Base-by-base conservation (phyloP, 2,888 invertebrate genomes). In the Selenia dentaria region DNA sequence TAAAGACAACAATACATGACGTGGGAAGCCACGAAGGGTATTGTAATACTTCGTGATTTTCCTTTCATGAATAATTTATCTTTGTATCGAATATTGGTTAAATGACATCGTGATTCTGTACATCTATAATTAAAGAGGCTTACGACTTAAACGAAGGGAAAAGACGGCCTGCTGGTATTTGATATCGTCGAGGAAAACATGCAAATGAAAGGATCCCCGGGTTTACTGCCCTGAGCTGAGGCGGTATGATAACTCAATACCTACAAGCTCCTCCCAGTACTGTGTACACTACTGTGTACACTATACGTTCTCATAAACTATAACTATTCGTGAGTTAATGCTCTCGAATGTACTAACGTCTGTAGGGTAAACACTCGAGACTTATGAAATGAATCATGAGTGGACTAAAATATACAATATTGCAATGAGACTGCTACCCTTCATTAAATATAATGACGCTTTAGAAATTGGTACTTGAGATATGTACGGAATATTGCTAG, bases 141-240 rank as follows among this genome's bases (percentile, higher is more conserved):
- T 57, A 64, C n/a, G 64, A 65, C 68, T 65, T 66, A 69, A 64
- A 54, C 60, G 32, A 50, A 44, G 55, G 65, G 63, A 64, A 16
- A 65, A 67, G 68, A 65, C 53, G 59, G 55, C 45, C 55, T 67
- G 43, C 35, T 38, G 76, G 74, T 83, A 84, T 84, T 84, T 82
- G 79, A 78, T 81, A 80, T 74, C 68, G 68, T 59, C 46, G 54
- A 61, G 70, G 73, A 81, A 83, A 83, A 85, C 78, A 85, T 85
- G 84, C 74, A 84, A 86, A 86, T 86, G 77, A 78, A 77, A 78
- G 78, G 82, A 72, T 73, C 64, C 52, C 54, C 36, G 57, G 70
- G 68, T 64, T 73, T 67, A 63, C 57, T 52, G 58, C 43, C 47
- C 43, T 49, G 56, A 49, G 56, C 58, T 54, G 47, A 50, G 37